Evolutionary conservation across 2,888 invertebrate species (phyloP).

Genomic region (Chalcosyrphus nemorum): DNA sequence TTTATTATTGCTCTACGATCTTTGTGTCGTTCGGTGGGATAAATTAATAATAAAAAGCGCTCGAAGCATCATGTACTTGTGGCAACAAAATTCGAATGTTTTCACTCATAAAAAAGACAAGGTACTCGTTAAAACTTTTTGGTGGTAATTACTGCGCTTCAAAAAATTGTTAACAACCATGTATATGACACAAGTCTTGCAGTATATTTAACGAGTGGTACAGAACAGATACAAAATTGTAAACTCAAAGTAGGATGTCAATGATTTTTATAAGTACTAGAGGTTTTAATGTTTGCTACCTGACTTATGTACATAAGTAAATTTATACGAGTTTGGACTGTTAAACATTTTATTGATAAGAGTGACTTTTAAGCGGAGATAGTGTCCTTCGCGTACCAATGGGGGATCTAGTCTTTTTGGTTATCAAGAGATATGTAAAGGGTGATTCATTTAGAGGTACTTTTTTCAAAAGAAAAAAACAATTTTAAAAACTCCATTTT

Average conservation of each 20-base stretch:
- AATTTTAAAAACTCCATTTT: too few species aligned
- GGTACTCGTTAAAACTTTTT: neutral
- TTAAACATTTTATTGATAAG: too few species aligned
- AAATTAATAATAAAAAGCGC: neutral
- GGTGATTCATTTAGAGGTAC: too few species aligned
- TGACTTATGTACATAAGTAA: too few species aligned
- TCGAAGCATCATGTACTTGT: neutral
- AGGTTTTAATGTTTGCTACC: neutral
- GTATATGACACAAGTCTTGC: neutral
- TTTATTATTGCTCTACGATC: neutral
- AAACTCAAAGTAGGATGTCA: neutral
- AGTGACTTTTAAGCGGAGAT: too few species aligned
- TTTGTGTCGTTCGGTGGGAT: neutral
- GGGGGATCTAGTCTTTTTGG: too few species aligned
- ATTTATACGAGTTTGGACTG: too few species aligned
- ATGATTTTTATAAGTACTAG: neutral
- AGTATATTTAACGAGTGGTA: neutral
- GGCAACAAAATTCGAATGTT: too few species aligned
- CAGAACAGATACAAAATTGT: neutral
- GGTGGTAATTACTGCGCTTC: neutral
- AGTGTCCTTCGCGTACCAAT: too few species aligned
- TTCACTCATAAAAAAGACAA: neutral
- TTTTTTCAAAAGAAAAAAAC: too few species aligned
- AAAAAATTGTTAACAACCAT: neutral
- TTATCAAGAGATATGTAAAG: too few species aligned